Percentiles rank a stretch among this genome's conserved stretches.
These are phyloP conservation scores for Dicycla oo DNA, from an alignment of 2,888 invertebrate genomes.

Conservation along the genomic window DNA sequence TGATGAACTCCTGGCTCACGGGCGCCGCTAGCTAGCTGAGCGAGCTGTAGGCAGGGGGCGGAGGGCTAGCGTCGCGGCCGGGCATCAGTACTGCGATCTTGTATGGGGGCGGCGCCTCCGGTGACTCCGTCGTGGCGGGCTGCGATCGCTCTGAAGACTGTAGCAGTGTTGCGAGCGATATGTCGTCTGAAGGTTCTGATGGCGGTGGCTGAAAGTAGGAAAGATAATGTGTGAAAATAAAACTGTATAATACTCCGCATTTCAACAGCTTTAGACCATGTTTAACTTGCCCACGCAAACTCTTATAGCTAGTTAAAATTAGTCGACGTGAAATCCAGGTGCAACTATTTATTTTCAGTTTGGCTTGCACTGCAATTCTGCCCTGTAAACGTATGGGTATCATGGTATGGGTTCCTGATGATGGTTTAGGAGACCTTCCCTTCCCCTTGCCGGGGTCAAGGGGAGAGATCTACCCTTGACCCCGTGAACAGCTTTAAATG, in stretches of 20 bases:
- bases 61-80: slow-evolving; percentile 83
- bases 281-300: too few relatives aligned
- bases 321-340: too few relatives aligned
- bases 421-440: not conserved
- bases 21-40: slow-evolving; percentile 90
- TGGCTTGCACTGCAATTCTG: not conserved
- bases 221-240: not conserved
- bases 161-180: slow-evolving; percentile 79
- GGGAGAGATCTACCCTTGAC: too few relatives aligned
- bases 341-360: too few relatives aligned
- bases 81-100: slow-evolving; percentile 95
- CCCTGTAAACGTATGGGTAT: not conserved
- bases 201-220: slow-evolving; percentile 64
- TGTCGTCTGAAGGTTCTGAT: slow-evolving; percentile 81
- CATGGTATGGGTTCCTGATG: not conserved
- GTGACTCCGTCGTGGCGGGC: slow-evolving; percentile 57
- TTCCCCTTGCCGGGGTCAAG: too few relatives aligned
- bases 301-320: too few relatives aligned
- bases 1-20: slow-evolving; percentile 83
- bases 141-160: slow-evolving; percentile 71
- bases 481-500: too few relatives aligned
- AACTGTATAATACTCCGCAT: not conserved
- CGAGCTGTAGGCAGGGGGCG: slow-evolving; percentile 94
- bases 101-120: slow-evolving; percentile 93
- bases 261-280: too few relatives aligned